These are phyloP conservation scores for Philereme transversata DNA, from an alignment of 2,888 invertebrate genomes.

Conservation along the genomic window DNA sequence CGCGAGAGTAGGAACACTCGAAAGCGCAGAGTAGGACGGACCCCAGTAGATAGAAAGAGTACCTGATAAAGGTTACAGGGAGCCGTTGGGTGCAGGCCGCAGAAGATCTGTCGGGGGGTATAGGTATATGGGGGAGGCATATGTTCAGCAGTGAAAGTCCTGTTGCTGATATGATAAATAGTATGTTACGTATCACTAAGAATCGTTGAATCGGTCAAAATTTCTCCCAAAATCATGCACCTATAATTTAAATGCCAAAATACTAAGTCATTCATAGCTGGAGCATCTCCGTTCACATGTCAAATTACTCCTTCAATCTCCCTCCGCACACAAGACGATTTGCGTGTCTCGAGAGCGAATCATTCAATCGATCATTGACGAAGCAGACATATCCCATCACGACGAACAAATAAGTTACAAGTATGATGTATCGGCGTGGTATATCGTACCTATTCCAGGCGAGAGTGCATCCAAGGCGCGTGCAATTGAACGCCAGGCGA, in stretches of 20 bases:
- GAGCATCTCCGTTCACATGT: constrained; percentile 22
- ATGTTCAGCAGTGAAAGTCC: too few species aligned
- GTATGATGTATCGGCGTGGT: constrained; percentile 36
- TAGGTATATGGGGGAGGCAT: too few species aligned
- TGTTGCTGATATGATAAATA: too few species aligned
- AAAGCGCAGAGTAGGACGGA: too few species aligned
- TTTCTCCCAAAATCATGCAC: background rate
- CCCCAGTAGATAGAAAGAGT: too few species aligned
- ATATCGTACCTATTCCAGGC: constrained; percentile 41
- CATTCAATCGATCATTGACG: constrained; percentile 40
- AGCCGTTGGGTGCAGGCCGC: too few species aligned
- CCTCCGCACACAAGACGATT: constrained; percentile 32
- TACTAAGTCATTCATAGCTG: constrained; percentile 6
- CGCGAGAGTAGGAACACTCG: too few species aligned
- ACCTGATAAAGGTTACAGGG: too few species aligned
- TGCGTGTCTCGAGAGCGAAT: constrained; percentile 33
- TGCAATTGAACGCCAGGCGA: constrained; percentile 76
- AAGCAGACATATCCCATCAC: constrained; percentile 37
- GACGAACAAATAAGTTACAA: constrained; percentile 38
- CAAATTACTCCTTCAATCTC: constrained; percentile 29
- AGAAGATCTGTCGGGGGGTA: too few species aligned
- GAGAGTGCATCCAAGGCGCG: constrained; percentile 54
- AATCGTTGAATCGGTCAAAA: too few species aligned
- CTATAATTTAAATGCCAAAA: background rate
- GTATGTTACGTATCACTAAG: too few species aligned